Evolutionary conservation across 2,113 vertebrate genomes (phyloP).

Genomic region (Toxostoma redivivum): DNA sequence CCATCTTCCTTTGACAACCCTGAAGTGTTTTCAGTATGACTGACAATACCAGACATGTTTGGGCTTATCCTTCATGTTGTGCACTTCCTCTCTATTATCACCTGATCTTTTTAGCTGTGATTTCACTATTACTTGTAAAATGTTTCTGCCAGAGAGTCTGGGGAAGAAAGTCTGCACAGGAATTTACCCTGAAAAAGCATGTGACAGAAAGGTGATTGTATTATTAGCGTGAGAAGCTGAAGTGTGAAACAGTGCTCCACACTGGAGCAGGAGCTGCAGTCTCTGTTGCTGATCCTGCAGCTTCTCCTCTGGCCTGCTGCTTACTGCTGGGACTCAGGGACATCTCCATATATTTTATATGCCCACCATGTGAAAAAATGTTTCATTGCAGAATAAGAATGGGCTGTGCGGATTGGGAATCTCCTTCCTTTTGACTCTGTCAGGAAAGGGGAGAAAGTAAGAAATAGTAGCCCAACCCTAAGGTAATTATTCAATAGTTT

Average conservation of each 20-base stretch:
- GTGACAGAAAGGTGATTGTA: not conserved
- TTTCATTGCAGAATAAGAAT: not conserved
- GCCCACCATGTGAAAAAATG: rapidly evolving
- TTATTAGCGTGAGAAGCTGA: not conserved
- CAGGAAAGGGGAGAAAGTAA: not conserved
- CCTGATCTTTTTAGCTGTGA: not conserved
- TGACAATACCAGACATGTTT: not conserved
- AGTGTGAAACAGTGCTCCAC: not conserved
- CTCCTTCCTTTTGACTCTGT: not conserved
- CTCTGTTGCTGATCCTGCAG: rapidly evolving
- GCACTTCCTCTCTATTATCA: not conserved
- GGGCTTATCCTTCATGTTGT: not conserved
- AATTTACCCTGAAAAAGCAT: not conserved
- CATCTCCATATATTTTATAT: not conserved
- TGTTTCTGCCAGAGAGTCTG: not conserved
- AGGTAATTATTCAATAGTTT: not conserved
- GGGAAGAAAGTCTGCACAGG: not conserved
- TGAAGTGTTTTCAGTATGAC: not conserved
- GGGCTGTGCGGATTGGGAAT: not conserved
- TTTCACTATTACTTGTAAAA: not conserved
- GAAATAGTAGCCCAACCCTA: not conserved
- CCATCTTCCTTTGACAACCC: not conserved
- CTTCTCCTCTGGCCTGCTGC: not conserved
- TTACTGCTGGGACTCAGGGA: not conserved
- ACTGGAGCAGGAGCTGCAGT: not conserved